A percentile compares a stretch with the other conserved stretches of the same genome.
phyloP scores from a whole-genome alignment of 1,140 invertebrate species.

The Drosophila saltans region DNA sequence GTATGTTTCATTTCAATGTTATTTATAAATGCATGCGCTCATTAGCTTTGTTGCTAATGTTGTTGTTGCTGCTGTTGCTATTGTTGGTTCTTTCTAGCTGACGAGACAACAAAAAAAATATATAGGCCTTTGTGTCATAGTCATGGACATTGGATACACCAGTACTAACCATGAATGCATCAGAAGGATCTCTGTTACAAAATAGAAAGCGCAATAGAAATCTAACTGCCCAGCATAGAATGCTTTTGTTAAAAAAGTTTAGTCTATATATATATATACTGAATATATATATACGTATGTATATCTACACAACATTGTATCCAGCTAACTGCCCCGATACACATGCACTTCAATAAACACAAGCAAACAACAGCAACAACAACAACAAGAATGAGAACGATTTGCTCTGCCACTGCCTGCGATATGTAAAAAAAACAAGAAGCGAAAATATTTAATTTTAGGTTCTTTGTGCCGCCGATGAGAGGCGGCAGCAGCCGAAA shows the following conservation, averaged over 20 bases:
- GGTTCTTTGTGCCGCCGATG: conserved; percentile 68
- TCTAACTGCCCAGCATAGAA: background rate
- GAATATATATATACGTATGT: background rate
- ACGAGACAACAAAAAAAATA: conserved; percentile 43
- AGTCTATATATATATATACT: background rate
- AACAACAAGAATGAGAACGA: conserved; percentile 37
- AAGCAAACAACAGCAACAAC: conserved; percentile 22
- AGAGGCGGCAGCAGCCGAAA: conserved; percentile 37
- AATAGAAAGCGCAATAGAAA: background rate
- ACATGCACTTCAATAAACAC: conserved; percentile 64
- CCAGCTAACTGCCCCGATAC: conserved; percentile 43
- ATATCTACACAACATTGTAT: conserved; percentile 24
- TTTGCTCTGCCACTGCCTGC: conserved; percentile 72
- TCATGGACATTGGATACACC: conserved; percentile 31
- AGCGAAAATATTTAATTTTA: conserved; percentile 82
- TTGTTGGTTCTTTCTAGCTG: conserved; percentile 30
- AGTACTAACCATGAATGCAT: background rate
- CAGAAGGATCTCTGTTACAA: background rate
- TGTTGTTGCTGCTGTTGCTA: conserved; percentile 16
- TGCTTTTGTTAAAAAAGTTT: conserved; percentile 13
- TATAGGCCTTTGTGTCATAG: conserved; percentile 77
- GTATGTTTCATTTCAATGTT: conserved; percentile 73
- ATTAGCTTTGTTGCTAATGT: conserved; percentile 56
- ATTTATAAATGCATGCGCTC: conserved; percentile 78
- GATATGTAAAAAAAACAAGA: conserved; percentile 69